Evolutionary conservation across 2,888 invertebrate species (phyloP).

Genomic region (Drosophila algonquin): DNA sequence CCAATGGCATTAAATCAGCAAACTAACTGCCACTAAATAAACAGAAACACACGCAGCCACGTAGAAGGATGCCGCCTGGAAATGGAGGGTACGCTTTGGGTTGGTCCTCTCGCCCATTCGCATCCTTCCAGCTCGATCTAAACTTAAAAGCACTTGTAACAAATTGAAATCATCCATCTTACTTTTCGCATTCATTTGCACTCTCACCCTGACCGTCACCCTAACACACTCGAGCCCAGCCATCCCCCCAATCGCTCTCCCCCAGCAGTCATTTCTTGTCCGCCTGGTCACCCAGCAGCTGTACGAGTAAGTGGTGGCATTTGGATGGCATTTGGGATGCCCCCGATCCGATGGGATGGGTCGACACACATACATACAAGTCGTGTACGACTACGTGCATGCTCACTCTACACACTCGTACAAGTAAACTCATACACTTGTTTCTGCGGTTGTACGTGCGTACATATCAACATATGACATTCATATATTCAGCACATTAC

Average conservation of each 20-base stretch:
- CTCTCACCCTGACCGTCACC: conserved; percentile 34
- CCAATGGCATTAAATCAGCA: conserved; percentile 77
- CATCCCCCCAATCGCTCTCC: background rate
- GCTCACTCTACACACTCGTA: background rate
- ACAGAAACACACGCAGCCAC: conserved; percentile 44
- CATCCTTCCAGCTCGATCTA: conserved; percentile 57
- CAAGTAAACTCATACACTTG: background rate
- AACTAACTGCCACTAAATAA: conserved; percentile 78
- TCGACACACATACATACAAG: background rate
- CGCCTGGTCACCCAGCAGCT: conserved; percentile 58
- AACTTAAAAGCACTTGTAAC: conserved; percentile 80
- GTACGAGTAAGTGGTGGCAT: conserved; percentile 52
- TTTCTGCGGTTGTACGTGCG: too few relatives aligned
- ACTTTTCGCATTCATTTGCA: conserved; percentile 75
- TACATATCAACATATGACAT: background rate
- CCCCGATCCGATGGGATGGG: background rate
- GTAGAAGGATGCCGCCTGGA: conserved; percentile 3
- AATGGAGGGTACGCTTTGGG: background rate
- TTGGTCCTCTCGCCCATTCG: conserved; percentile 4
- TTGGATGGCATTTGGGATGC: conserved; percentile 16
- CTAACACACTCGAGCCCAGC: conserved; percentile 2
- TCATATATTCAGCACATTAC: background rate
- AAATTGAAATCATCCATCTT: conserved; percentile 81
- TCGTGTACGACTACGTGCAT: background rate
- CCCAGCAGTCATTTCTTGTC: conserved; percentile 49